Base-by-base conservation (phyloP, 2,113 vertebrate species). In the Scytalopus superciliaris region DNA sequence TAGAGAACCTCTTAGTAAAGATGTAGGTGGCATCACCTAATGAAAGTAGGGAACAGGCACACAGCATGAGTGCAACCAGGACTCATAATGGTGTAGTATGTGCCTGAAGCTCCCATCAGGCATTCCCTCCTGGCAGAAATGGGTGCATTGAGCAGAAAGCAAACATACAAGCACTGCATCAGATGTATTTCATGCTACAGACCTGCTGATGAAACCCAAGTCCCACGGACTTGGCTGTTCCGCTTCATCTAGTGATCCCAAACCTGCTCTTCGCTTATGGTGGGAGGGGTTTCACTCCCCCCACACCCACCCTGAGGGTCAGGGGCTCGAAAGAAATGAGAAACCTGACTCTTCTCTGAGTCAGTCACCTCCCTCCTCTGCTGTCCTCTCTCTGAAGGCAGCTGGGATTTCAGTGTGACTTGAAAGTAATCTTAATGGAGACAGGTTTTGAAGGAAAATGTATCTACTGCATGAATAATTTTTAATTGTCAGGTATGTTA, bases 71-170 rank as follows among this genome's bases (percentile, higher is more conserved):
- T 57, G 30, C 45, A 47, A 14, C 45, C 30, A 5, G 35, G 37
- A 28, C 37, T 42, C 2, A 1, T 44, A 66, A 33, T 6, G 27
- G 45, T 57, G n/a, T 23, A 49, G 33, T 24, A n/a, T 0, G 1
- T 39, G 28, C 50, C 66, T 70, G 66, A 47, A 81, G 17, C n/a
- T 78, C 40, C 13, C 33, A 5, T 23, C 39, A 35, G 35, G 55
- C 78, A 23, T 49, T 77, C 40, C 18, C 21, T 52, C 37, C 74
- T 5, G 6, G 35, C 24, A 70, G 49, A 39, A 74, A 66, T 5
- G 50, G 44, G 17, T 0, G 0, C 27, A 37, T 5, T 23, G 63
- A 59, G 19, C 63, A 63, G 39, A 3, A 53, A 90, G 64, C 59
- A 77, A 39, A 14, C 5, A 3, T 18, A 14, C 2, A 1, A 67